Percentiles rank a stretch among this genome's conserved stretches.
These are phyloP conservation scores for Parazoanthus atlanticus DNA, from an alignment of 92 coral and sea anemone species.

Conservation along the genomic window DNA sequence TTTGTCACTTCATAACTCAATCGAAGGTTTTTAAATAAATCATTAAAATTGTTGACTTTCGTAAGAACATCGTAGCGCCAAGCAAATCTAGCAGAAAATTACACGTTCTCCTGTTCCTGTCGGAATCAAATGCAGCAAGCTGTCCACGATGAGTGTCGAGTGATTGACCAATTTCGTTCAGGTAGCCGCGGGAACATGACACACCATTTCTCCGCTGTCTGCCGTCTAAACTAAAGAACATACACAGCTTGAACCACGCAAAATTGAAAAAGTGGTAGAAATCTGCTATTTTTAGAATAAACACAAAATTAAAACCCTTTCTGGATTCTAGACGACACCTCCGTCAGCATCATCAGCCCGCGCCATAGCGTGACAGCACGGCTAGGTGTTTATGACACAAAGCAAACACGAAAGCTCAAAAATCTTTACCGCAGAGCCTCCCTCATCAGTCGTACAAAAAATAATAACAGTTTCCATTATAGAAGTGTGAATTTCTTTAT, in stretches of 20 bases:
- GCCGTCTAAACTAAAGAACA: not conserved
- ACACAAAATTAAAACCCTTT: not conserved
- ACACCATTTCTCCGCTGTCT: not conserved
- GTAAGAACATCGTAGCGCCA: not conserved
- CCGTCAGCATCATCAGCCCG: not conserved
- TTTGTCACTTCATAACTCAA: not conserved
- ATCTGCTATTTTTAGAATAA: not conserved
- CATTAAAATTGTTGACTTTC: too few species aligned
- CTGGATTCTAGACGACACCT: not conserved
- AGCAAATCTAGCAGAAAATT: not conserved
- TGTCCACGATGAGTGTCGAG: not conserved
- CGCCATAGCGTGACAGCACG: not conserved
- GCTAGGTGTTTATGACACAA: constrained; percentile 14
- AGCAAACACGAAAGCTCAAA: constrained; percentile 17
- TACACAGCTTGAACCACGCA: not conserved
- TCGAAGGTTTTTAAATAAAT: too few species aligned
- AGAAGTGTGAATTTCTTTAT: constrained; percentile 19
- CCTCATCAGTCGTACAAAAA: not conserved
- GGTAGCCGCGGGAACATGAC: not conserved
- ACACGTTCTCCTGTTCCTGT: not conserved
- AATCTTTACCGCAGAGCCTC: not conserved
- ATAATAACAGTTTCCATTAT: not conserved
- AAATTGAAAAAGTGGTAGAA: not conserved
- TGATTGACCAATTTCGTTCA: not conserved
- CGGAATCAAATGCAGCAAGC: not conserved